These are phyloP conservation scores for Hyposoter dolosus DNA, from an alignment of 2,888 invertebrate species.

Conservation along the genomic window DNA sequence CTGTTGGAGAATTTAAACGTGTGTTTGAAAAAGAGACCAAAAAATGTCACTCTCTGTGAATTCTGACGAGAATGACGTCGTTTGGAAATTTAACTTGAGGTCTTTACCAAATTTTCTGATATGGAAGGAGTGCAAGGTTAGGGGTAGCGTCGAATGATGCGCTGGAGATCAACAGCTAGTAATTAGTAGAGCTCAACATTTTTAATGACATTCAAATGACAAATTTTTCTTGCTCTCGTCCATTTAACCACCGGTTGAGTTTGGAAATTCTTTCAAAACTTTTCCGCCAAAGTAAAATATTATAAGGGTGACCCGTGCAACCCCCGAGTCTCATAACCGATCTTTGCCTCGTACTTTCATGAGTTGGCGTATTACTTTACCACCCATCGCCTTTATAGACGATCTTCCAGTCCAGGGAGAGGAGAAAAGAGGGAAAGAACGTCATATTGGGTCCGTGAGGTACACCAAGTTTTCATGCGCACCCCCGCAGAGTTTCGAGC, in stretches of 20 bases:
- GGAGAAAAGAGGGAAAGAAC: slow-evolving; percentile 19
- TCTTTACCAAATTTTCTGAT: neutral
- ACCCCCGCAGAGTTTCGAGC: slow-evolving; percentile 68
- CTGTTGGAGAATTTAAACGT: slow-evolving; percentile 19
- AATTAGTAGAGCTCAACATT: neutral
- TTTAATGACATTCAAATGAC: neutral
- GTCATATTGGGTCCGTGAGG: slow-evolving; percentile 15
- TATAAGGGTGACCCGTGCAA: slow-evolving; percentile 9
- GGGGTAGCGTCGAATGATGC: neutral
- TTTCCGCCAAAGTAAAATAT: slow-evolving; percentile 9
- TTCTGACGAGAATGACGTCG: neutral
- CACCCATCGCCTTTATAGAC: slow-evolving; percentile 10
- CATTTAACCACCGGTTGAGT: neutral
- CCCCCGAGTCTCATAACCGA: neutral
- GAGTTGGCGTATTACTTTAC: slow-evolving; percentile 56
- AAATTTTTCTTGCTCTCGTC: neutral
- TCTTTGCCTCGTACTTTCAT: slow-evolving; percentile 27
- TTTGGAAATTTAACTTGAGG: neutral
- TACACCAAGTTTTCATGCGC: slow-evolving; percentile 33
- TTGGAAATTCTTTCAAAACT: slow-evolving; percentile 3
- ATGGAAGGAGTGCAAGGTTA: neutral
- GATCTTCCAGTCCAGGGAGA: slow-evolving; percentile 35
- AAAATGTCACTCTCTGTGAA: slow-evolving; percentile 11
- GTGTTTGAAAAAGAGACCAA: slow-evolving; percentile 1
- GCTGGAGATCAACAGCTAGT: neutral